These are phyloP conservation scores for Caenorhabditis panamensis DNA, from an alignment of 2,888 invertebrate genomes.

Conservation along the genomic window DNA sequence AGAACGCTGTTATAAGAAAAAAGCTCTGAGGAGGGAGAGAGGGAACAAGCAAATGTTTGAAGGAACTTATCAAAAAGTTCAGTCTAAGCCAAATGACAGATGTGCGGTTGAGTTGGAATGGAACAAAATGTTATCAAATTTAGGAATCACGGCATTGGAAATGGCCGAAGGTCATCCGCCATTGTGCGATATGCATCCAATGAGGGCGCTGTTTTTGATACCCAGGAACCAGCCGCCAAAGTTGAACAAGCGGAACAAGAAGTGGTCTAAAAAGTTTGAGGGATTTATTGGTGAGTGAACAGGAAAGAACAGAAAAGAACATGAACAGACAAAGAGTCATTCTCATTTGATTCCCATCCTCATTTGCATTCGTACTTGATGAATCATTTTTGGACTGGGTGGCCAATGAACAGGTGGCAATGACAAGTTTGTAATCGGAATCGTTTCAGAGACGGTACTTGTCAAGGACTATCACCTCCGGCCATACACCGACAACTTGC, in stretches of 20 bases:
- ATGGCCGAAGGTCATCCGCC: constrained; percentile 92
- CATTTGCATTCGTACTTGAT: not conserved
- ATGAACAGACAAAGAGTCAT: not conserved
- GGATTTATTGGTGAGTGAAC: constrained; percentile 88
- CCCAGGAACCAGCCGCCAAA: constrained; percentile 94
- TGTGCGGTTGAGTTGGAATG: constrained; percentile 5
- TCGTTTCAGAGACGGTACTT: constrained; percentile 88
- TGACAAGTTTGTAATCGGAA: not conserved
- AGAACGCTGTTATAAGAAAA: constrained; percentile 13
- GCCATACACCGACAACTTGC: constrained; percentile 96
- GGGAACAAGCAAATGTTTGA: constrained; percentile 3
- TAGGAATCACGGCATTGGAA: constrained; percentile 93
- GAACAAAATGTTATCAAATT: constrained; percentile 52
- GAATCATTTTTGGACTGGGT: not conserved
- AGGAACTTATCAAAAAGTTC: not conserved
- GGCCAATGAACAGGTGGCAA: not conserved
- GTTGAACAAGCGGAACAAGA: constrained; percentile 85
- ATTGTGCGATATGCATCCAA: constrained; percentile 98
- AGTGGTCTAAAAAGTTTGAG: constrained; percentile 90
- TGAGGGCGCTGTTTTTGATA: constrained; percentile 87
- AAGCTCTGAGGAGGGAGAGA: not conserved
- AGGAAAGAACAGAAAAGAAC: not conserved
- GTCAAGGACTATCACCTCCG: constrained; percentile 99
- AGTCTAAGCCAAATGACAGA: not conserved
- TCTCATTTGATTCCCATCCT: not conserved